Evolutionary conservation across 2,113 vertebrate species (phyloP).

Genomic region (Mastomys coucha): DNA sequence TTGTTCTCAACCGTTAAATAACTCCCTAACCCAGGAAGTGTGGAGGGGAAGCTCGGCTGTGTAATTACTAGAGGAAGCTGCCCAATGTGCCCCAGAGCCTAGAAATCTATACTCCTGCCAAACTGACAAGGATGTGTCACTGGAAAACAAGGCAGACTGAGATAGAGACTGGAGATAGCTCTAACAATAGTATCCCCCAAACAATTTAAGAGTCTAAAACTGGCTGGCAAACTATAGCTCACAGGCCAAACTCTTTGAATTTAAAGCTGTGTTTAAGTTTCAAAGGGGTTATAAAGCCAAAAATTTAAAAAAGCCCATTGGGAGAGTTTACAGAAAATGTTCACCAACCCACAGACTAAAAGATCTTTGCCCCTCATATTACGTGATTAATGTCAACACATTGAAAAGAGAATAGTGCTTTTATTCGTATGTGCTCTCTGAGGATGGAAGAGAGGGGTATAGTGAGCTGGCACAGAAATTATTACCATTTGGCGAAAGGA

Average conservation of each 20-base stretch:
- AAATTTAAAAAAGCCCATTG: neutral
- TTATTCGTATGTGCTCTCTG: neutral
- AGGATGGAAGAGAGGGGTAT: neutral
- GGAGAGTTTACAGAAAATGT: neutral
- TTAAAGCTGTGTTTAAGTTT: neutral
- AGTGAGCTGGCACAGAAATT: neutral
- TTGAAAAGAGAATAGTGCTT: neutral
- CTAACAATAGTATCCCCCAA: neutral
- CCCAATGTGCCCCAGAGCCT: too few relatives aligned
- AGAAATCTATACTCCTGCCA: neutral
- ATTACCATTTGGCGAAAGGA: neutral
- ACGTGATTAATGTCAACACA: neutral
- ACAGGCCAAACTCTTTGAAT: neutral
- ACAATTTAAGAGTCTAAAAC: neutral
- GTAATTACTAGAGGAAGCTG: neutral
- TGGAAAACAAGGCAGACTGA: neutral
- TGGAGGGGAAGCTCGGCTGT: neutral
- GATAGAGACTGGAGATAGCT: accelerated
- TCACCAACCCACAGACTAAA: neutral
- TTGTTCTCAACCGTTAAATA: neutral
- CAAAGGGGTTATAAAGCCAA: neutral
- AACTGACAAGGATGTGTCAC: neutral
- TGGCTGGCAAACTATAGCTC: neutral
- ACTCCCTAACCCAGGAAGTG: neutral
- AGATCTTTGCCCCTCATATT: neutral